Evolutionary conservation across 2,888 invertebrate genomes (phyloP), one percentile per base, ranked within the genome.

Genomic region (Toxonevra muliebris): DNA sequence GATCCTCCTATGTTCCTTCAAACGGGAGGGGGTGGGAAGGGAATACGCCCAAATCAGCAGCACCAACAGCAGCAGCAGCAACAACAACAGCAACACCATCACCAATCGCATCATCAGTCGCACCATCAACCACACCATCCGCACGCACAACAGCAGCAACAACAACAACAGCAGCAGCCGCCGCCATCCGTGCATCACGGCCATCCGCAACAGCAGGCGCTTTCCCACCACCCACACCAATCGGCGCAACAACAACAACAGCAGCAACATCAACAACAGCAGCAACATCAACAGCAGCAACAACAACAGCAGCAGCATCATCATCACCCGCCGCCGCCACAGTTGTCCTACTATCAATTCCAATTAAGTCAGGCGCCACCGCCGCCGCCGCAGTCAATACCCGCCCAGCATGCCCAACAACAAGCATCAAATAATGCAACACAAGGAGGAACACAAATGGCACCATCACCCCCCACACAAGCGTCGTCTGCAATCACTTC

Each of bases 11-110:
- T 82, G 82, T 83, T 76, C 79, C 76, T 78, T 69, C 79, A 78
- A 79, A 73, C 82, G 80, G 82, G 80, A 80, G 82, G 83, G 80
- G 82, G 82, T 82, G 83, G 82, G 82, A 83, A 83, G 82, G 82
- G 82, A 81, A 80, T 74, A 69, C 74, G 74, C 73, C 75, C 76
- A 72, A 76, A 73, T 73, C 75, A 75, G 61, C 76, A 74, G 58
- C 71, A 71, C 63, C 81, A 82, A 68, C 80, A 79, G 71, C 80
- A 79, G 67, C 78, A 77, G 71, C 79, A 78, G 73, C 79, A 78
- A 61, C 74, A 76, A 54, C 72, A 71, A 58, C 71, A 69, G 10
- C 54, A 65, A 43, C 78, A 74, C 69, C 70, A 71, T 64, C 75
- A 75, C 64, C 72, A 69, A 62, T 58, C 66, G 55, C 71, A 64